Evolutionary conservation across 2,113 vertebrate species (phyloP).

Genomic region (Glareola pratincola): DNA sequence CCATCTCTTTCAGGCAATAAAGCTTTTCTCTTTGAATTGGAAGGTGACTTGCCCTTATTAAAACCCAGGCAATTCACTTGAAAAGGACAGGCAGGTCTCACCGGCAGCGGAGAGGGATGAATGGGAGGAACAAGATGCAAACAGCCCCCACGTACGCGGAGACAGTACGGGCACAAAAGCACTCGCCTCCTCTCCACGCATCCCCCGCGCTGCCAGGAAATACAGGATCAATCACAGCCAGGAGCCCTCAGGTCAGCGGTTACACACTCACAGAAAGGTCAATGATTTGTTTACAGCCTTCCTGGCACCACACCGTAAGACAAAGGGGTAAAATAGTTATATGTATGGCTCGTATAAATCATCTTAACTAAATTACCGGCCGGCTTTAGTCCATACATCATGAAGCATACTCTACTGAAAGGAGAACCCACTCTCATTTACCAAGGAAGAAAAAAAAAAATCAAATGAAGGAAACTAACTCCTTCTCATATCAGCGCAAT

Average conservation of each 20-base stretch:
- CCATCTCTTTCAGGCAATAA: not conserved
- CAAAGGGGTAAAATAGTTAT: not conserved
- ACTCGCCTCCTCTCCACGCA: not conserved
- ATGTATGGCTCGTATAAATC: conserved; percentile 9
- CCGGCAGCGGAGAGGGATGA: fast-evolving
- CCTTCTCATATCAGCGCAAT: not conserved
- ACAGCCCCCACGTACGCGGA: fast-evolving
- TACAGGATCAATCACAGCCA: not conserved
- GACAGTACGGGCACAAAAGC: not conserved
- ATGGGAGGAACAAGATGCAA: fast-evolving
- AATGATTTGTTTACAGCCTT: conserved; percentile 47
- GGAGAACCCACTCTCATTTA: not conserved
- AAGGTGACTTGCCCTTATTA: not conserved
- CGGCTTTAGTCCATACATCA: not conserved
- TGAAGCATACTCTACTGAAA: not conserved
- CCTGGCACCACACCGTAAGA: not conserved
- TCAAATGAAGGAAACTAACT: not conserved
- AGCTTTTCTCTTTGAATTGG: not conserved
- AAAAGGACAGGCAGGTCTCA: not conserved
- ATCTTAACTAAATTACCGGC: not conserved
- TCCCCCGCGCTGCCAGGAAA: not conserved
- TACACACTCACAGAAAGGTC: not conserved
- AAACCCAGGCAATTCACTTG: not conserved
- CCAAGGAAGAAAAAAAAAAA: not conserved
- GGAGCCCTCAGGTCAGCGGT: not conserved